These are phyloP conservation scores for Furcifer pardalis DNA, from an alignment of 2,797 vertebrate genomes.

Conservation along the genomic window DNA sequence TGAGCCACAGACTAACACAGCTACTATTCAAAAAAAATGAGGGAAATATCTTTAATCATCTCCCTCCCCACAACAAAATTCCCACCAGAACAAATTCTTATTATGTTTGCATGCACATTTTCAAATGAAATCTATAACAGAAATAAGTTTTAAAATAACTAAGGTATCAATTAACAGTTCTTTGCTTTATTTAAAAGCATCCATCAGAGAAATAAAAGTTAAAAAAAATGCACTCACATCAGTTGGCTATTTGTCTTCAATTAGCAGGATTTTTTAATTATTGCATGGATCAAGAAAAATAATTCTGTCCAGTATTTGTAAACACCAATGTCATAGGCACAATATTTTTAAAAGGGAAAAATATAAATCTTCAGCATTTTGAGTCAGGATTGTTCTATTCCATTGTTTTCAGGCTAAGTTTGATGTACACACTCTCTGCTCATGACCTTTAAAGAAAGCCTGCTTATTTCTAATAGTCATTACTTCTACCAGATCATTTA, in stretches of 20 bases:
- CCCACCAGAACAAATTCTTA: conserved; percentile 47
- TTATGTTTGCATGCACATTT: conserved; percentile 33
- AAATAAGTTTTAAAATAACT: conserved; percentile 59
- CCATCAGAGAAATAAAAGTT: conserved; percentile 5
- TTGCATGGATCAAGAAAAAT: conserved; percentile 34
- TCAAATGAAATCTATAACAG: conserved; percentile 35
- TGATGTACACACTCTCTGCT: background rate
- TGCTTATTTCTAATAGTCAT: background rate
- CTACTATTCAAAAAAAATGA: too few relatives aligned
- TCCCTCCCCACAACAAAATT: background rate
- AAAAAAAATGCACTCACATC: background rate
- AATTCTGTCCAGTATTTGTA: conserved; percentile 40
- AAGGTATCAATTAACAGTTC: conserved; percentile 42
- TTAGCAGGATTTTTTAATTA: conserved; percentile 8
- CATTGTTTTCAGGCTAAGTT: background rate
- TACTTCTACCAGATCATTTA: background rate
- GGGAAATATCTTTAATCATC: background rate
- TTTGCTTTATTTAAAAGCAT: conserved; percentile 41
- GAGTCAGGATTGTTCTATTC: background rate
- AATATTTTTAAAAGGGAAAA: background rate
- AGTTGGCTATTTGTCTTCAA: conserved; percentile 19
- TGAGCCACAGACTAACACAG: too few relatives aligned
- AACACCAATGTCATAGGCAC: conserved; percentile 27
- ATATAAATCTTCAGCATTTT: conserved; percentile 18
- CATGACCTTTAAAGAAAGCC: background rate